A percentile compares a stretch with the other conserved stretches of the same genome.
These are phyloP conservation scores for Onychorhynchus coronatus DNA, from an alignment of 2,113 vertebrate genomes.

Conservation along the genomic window DNA sequence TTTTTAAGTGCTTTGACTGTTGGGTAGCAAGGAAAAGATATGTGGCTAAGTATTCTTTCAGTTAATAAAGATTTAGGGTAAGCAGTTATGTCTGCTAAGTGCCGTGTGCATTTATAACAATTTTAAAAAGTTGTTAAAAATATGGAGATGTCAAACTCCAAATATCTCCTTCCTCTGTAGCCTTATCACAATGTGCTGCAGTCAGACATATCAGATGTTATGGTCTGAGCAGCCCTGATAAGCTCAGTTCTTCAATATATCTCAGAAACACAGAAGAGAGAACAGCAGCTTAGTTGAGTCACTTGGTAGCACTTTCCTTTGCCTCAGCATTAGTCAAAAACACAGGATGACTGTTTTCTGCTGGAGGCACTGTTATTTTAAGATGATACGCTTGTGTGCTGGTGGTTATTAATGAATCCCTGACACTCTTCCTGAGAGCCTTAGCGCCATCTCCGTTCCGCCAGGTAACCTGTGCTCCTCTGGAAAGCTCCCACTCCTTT, in stretches of 20 bases:
- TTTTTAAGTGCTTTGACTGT: not conserved
- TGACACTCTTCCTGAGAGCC: not conserved
- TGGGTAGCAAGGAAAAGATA: not conserved
- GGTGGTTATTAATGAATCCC: conserved; percentile 8
- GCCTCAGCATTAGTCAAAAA: not conserved
- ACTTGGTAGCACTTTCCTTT: not conserved
- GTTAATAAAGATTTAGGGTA: not conserved
- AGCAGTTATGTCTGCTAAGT: not conserved
- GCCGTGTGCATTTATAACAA: not conserved
- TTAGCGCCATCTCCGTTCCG: conserved; percentile 1
- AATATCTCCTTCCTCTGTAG: not conserved
- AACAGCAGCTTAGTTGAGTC: not conserved
- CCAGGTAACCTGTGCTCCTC: conserved; percentile 38
- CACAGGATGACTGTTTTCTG: not conserved
- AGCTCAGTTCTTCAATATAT: not conserved
- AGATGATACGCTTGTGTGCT: not conserved
- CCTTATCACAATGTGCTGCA: fast-evolving
- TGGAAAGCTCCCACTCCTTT: not conserved
- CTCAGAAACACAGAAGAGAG: not conserved
- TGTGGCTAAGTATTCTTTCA: not conserved
- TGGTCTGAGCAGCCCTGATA: not conserved
- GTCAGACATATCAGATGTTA: not conserved
- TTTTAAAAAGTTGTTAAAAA: not conserved
- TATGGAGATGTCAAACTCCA: not conserved
- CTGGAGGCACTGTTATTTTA: not conserved